Evolutionary conservation across 2,113 vertebrate species (phyloP), one percentile per base, ranked within the genome.

Genomic region (Pollachius pollachius): DNA sequence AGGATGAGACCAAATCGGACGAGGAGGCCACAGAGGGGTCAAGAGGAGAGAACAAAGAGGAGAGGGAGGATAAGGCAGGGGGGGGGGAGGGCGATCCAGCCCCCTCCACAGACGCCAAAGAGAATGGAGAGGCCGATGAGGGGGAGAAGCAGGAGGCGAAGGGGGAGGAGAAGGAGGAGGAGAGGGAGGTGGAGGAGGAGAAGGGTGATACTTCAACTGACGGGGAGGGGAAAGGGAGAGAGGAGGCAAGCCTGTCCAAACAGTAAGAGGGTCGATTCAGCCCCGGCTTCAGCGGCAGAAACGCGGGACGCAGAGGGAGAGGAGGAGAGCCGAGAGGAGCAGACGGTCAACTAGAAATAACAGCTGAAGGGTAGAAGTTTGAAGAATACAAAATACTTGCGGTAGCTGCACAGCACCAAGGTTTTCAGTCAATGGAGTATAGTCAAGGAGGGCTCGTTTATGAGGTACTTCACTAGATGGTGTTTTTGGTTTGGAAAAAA

Each of bases 11-110:
- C 3, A 27, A 67, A 74, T 73, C 41, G 63, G 72, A 70, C 62
- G 66, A 70, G 58, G 68, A 54, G 27, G 56, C 57, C 5, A 54
- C 62, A 17, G 71, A 70, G 23, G 58, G 76, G n/a, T 58, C 68
- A 62, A 62, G 15, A 41, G 3, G 73, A 62, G 76, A 62, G 48
- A 76, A 74, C 66, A 79, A 80, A 73, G 61, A 72, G 64, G 78
- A 15, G 62, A 70, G 77, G 1, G 76, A 83, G 18, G 83, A 77
- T 67, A 81, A 81, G 64, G 70, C 78, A 72, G 72, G 78, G 76
- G 70, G 81, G 73, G 34, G 70, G 67, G 37, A 78, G 57, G 73
- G 84, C 61, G 65, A 77, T 17, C 62, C 67, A 69, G 41, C 65
- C 60, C 7, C 21, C 9, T 48, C 0, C 0, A 13, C 67, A 62